Base-by-base conservation (phyloP, 2,888 invertebrate species). In the Andrena fulva region DNA sequence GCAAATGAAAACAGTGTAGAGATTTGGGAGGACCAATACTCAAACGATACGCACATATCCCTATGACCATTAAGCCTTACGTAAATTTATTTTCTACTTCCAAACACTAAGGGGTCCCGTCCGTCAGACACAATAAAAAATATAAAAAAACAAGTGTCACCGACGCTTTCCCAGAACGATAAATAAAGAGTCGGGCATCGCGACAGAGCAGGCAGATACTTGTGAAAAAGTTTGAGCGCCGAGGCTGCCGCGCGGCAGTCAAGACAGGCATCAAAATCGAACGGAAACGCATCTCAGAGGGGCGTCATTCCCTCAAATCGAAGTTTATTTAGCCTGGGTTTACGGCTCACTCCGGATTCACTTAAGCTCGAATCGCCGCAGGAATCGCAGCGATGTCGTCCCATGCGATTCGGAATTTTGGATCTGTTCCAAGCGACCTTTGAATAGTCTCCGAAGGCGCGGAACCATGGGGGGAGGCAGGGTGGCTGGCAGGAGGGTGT, bases 361-460 rank as follows among this genome's bases (percentile, higher is more conserved):
- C 91, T 92, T 90, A 90, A 90, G 87, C 88, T 86, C 89, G 90
- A 90, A 91, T 91, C 90, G 91, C 89, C 87, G 88, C 86, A 87
- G 86, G 85, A 90, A 88, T 87, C 89, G 91, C 87, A 86, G 87
- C 89, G 89, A 88, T 87, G 85, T 86, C 88, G 82, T 87, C 89
- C 89, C 87, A 89, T 89, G 87, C 89, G 90, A 92, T 91, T 90
- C 87, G 91, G 90, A 92, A 91, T 91, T 90, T 93, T 93, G 93
- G 93, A 93, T 90, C 86, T 54, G 82, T 77, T 93, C 93, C 93
- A 93, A 93, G 90, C 92, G 92, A 93, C 91, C 92, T 93, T 93
- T 92, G 92, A 91, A 91, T 91, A 90, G 90, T 91, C 90, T 88
- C 87, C 85, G 88, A 82, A 83, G 78, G 84, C 85, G 84, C 71